A percentile compares a stretch with the other conserved stretches of the same genome.
Conservation (phyloP, 92 coral and sea anemone genomes). For the Palythoa grandis region DNA sequence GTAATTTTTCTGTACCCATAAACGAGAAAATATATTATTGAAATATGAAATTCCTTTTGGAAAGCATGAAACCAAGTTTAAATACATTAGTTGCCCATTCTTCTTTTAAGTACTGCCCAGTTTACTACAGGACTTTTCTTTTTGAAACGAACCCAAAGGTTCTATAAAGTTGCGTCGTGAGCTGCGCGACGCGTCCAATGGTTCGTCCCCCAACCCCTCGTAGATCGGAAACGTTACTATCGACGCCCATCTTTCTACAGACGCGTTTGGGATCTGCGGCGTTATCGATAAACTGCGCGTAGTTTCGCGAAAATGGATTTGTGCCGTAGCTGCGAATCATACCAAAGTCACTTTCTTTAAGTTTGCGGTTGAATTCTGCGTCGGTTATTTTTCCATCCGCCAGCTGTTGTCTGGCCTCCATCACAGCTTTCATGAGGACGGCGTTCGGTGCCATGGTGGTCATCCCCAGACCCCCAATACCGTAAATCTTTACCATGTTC, state of each 20-base stretch:
- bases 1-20: no score
- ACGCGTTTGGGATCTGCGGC: slow-evolving; percentile 38
- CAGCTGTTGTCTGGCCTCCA: slow-evolving; percentile 27
- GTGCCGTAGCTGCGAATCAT: slow-evolving; percentile 31
- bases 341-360: slow-evolving; percentile 27
- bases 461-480: slow-evolving; percentile 26
- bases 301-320: slow-evolving; percentile 28
- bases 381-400: slow-evolving; percentile 31
- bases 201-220: background rate
- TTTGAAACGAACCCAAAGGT: background rate
- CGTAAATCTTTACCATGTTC: slow-evolving; percentile 25
- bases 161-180: slow-evolving; percentile 9
- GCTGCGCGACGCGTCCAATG: slow-evolving; percentile 8
- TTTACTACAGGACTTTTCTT: background rate
- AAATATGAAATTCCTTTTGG: no score
- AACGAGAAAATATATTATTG: no score
- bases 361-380: slow-evolving; percentile 21
- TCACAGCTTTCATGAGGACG: slow-evolving; percentile 36
- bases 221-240: background rate
- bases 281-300: slow-evolving; percentile 33
- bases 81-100: no score
- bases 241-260: slow-evolving; percentile 22
- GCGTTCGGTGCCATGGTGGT: slow-evolving; percentile 34
- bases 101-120: no score
- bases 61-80: no score